Evolutionary conservation across 2,888 invertebrate species (phyloP).

Genomic region (Dromius quadrimaculatus): DNA sequence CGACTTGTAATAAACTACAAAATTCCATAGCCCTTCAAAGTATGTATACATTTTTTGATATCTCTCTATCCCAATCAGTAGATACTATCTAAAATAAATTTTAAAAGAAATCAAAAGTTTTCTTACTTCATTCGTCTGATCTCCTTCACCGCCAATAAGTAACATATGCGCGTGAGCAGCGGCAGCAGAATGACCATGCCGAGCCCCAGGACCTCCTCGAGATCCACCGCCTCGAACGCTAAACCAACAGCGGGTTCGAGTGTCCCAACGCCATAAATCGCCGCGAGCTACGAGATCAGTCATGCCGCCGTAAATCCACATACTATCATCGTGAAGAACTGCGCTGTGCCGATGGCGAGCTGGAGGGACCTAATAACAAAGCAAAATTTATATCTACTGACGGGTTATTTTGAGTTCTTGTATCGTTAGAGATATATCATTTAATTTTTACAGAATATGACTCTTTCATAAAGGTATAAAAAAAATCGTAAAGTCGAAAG

Average conservation of each 20-base stretch:
- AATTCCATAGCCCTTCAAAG: too few relatives aligned
- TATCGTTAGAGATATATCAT: too few relatives aligned
- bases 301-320: constrained; percentile 93
- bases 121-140: constrained; percentile 83
- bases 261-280: constrained; percentile 86
- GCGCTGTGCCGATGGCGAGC: constrained; percentile 89
- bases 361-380: constrained; percentile 73
- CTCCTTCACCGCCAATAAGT: constrained; percentile 85
- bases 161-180: constrained; percentile 82
- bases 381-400: constrained; percentile 56
- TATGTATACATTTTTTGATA: too few relatives aligned
- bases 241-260: constrained; percentile 75
- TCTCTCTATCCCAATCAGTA: neutral
- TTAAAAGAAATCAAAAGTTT: too few relatives aligned
- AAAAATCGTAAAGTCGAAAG: too few relatives aligned
- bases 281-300: constrained; percentile 82
- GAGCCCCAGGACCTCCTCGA: constrained; percentile 76
- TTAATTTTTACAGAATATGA: too few relatives aligned
- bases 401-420: too few relatives aligned
- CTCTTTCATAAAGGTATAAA: too few relatives aligned
- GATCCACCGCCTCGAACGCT: constrained; percentile 68
- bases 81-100: too few relatives aligned
- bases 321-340: constrained; percentile 79
- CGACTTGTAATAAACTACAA: too few relatives aligned
- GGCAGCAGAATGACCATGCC: constrained; percentile 84